A percentile compares a stretch with the other conserved stretches of the same genome.
phyloP scores from a whole-genome alignment of 2,888 invertebrate genomes.

The Silvanus unidentatus region DNA sequence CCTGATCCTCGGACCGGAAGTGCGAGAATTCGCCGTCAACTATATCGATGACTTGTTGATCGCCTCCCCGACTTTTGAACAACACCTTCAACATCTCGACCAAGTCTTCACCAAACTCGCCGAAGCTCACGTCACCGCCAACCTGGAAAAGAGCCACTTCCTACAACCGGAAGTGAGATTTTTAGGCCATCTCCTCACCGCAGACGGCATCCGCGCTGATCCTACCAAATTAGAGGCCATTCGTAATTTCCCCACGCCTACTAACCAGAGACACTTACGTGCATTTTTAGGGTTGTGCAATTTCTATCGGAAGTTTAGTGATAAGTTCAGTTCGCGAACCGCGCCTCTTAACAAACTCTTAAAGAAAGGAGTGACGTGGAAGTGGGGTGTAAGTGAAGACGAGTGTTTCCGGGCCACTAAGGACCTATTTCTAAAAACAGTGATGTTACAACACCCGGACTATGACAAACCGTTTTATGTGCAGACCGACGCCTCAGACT shows the following conservation, averaged over 20 bases:
- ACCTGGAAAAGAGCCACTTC: no score
- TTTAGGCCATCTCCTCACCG: conserved; percentile 18
- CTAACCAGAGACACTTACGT: conserved; percentile 13
- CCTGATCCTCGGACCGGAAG: conserved; percentile 4
- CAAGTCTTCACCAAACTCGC: no score
- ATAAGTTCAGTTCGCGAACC: neutral
- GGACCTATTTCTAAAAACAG: conserved; percentile 3
- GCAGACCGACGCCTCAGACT: conserved; percentile 8
- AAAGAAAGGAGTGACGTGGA: no score
- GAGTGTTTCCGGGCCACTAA: no score
- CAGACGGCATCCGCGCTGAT: conserved; percentile 18
- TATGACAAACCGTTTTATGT: conserved; percentile 4
- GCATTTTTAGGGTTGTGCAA: conserved; percentile 15
- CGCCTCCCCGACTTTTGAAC: no score
- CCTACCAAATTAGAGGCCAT: conserved; percentile 16
- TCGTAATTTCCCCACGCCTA: conserved; percentile 12
- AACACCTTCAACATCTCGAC: no score
- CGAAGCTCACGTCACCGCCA: no score
- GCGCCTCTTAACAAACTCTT: no score
- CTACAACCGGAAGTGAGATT: conserved; percentile 8
- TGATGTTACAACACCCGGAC: conserved; percentile 10
- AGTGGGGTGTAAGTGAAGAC: no score
- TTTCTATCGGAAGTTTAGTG: conserved; percentile 10
- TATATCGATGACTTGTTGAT: no score
- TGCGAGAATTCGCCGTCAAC: neutral